A percentile compares a stretch with the other conserved stretches of the same genome.
Evolutionary conservation across 2,888 invertebrate genomes (phyloP).

Genomic region (Ochropleura leucogaster): DNA sequence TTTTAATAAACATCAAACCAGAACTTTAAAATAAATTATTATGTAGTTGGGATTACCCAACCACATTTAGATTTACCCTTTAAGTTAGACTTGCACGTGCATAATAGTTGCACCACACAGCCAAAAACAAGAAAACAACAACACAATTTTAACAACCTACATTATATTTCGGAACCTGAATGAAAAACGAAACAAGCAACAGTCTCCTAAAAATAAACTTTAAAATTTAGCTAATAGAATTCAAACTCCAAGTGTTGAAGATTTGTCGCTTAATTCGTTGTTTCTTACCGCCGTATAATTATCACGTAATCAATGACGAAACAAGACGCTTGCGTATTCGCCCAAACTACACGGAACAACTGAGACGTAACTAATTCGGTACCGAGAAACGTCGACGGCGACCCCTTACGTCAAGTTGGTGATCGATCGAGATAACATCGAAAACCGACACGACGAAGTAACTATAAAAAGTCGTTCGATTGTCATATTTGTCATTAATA

Average conservation of each 20-base stretch:
- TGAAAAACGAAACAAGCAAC: background rate
- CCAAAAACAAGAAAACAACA: constrained; percentile 29
- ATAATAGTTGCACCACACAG: constrained; percentile 26
- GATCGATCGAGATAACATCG: constrained; percentile 72
- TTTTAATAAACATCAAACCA: background rate
- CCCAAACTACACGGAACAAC: constrained; percentile 57
- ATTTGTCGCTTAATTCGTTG: background rate
- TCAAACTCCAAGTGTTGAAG: background rate
- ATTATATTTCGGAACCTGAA: constrained; percentile 26
- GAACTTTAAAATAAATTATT: background rate
- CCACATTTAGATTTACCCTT: constrained; percentile 13
- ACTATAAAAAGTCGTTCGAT: constrained; percentile 48
- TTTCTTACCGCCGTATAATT: background rate
- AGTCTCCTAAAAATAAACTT: background rate
- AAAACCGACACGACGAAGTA: constrained; percentile 7
- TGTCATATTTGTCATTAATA: constrained; percentile 6
- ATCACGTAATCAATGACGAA: constrained; percentile 58
- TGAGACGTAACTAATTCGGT: constrained; percentile 60
- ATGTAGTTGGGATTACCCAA: constrained; percentile 26
- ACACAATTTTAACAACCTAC: constrained; percentile 34
- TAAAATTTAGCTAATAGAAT: background rate
- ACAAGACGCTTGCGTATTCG: constrained; percentile 42
- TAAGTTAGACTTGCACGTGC: background rate
- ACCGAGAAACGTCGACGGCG: constrained; percentile 64
- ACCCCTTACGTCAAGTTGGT: constrained; percentile 68